phyloP scores from a whole-genome alignment of 2,113 vertebrate species.

The Grus americana region DNA sequence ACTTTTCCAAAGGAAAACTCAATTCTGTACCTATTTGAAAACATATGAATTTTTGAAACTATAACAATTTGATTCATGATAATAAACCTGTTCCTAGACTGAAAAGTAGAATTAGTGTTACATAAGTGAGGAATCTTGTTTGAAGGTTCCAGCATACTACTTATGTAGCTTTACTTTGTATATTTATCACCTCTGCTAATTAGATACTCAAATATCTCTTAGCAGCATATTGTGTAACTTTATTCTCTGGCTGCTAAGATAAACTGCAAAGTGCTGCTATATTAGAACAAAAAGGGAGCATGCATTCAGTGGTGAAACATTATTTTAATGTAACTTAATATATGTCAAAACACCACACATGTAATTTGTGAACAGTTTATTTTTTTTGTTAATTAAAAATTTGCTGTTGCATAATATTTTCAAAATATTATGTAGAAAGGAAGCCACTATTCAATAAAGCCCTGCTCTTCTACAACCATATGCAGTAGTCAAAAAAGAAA shows the following conservation, averaged over 20 bases:
- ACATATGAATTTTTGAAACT: not conserved
- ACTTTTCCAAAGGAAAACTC: not conserved
- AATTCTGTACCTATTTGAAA: not conserved
- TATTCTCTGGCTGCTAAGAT: not conserved
- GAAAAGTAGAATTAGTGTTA: not conserved
- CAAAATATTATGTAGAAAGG: not conserved
- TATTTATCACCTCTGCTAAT: not conserved
- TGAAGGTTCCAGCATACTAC: not conserved
- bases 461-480: not conserved
- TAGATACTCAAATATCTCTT: not conserved
- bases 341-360: not conserved
- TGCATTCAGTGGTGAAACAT: not conserved
- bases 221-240: not conserved
- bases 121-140: not conserved
- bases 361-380: not conserved
- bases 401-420: not conserved
- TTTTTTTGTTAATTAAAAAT: not conserved
- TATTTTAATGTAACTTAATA: not conserved
- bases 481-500: not conserved
- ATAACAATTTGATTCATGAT: not conserved
- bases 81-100: not conserved
- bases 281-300: not conserved
- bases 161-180: not conserved
- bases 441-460: not conserved
- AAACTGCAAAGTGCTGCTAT: not conserved